Percentiles rank a stretch among this genome's conserved stretches.
phyloP scores from a whole-genome alignment of 2,888 invertebrate species.

The Exephanes ischioxanthus region DNA sequence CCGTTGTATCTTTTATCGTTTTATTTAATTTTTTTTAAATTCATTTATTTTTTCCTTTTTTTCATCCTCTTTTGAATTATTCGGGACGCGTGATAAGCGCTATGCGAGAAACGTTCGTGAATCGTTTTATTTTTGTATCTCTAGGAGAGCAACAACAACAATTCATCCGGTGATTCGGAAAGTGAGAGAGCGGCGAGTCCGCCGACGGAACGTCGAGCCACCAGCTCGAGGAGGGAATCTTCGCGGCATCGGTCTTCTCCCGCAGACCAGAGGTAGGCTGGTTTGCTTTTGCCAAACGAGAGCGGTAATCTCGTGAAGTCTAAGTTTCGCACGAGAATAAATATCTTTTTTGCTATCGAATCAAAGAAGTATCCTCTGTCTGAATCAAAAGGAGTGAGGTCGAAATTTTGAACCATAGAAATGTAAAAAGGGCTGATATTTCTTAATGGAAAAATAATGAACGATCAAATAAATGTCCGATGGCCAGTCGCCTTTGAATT shows the following conservation, averaged over 20 bases:
- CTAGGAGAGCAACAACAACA: conserved; percentile 84
- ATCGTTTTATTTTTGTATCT: conserved; percentile 74
- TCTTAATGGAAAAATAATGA: neutral
- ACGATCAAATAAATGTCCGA: too few species aligned
- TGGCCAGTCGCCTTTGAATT: too few species aligned
- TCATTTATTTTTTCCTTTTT: conserved; percentile 14
- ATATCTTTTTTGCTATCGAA: conserved; percentile 13
- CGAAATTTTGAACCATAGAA: neutral
- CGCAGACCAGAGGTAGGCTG: conserved; percentile 84
- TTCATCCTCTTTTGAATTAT: conserved; percentile 38
- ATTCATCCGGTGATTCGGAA: conserved; percentile 81
- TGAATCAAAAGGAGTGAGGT: neutral
- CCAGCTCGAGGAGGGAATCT: conserved; percentile 74
- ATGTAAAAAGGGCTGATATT: neutral
- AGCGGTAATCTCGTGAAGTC: neutral
- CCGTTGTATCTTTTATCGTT: conserved; percentile 41
- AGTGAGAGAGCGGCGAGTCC: conserved; percentile 79
- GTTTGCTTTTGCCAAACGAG: conserved; percentile 74
- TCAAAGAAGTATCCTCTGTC: conserved; percentile 18
- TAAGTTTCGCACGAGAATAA: conserved; percentile 21
- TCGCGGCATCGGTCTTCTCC: conserved; percentile 76
- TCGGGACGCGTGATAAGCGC: conserved; percentile 25
- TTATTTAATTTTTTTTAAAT: neutral
- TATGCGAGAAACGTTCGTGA: conserved; percentile 31
- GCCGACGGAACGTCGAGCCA: conserved; percentile 62